Base-by-base conservation (phyloP, 2,113 vertebrate species). In the Ptyas mucosa region DNA sequence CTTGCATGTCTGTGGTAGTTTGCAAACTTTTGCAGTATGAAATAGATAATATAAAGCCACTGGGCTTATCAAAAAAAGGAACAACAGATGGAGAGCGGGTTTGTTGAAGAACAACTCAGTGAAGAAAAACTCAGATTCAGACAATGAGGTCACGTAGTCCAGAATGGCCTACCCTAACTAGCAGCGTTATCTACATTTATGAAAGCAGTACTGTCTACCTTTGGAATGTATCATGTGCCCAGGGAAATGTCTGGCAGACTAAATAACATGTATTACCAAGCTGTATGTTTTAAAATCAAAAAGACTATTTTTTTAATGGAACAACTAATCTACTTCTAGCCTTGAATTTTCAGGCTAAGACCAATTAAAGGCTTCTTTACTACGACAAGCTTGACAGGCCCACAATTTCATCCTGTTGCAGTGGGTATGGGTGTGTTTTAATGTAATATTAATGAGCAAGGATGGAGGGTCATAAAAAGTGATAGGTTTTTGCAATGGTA, bases 401-500 rank as follows among this genome's bases (percentile, higher is more conserved):
- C 94, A 97, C 97, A 94, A 97, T 97, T 97, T 97, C 95, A 21
- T 97, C 97, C 97, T 97, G 96, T 98, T 98, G 97, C 97, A 98
- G 96, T 95, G 96, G 96, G 96, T 89, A 55, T 85, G 97, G 96
- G 98, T 96, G 98, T 97, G 97, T 98, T 98, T 98, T 99, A 99
- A 99, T 99, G 98, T 98, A 99, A 99, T 99, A 99, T 99, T 99
- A 99, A 99, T 98, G 98, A 98, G 98, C 96, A 98, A 98, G 98
- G 98, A 99, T 99, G 98, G 98, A 98, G 98, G 98, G 98, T 98
- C 98, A 99, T 99, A 99, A 99, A 99, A 98, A 98, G 98, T 98
- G 98, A 98, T 98, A 98, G 98, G 98, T 98, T 98, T 98, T 98
- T 98, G 98, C 98, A 98, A 98, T 98, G 99, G 99, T 99, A 99